Evolutionary conservation across 2,888 invertebrate species (phyloP), one percentile per base, ranked within the genome.

Genomic region (Chaetoderma sp.): DNA sequence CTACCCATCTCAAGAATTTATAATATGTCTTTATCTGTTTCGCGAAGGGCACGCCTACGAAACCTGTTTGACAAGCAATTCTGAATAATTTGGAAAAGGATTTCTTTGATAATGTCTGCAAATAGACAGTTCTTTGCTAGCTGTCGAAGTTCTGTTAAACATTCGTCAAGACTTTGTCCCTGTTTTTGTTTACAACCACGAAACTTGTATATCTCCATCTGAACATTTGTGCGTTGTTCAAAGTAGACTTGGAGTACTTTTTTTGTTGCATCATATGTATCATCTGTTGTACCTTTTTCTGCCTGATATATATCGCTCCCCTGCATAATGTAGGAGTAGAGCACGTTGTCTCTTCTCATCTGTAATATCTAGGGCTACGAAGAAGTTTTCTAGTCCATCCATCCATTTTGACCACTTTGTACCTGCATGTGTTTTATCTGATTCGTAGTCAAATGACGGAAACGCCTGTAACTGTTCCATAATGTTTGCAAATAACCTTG

Each of bases 141-240:
- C 33, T 52, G 68, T 44, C 74, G 27, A 6, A 72, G 47, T 65
- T 74, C 72, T 4, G 67, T 72, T 0, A 70, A 62, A 58, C 39
- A 72, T 57, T 74, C 72, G 58, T 73, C 68, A 21, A 72, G 60
- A 10, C 67, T 39, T 42, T 70, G 72, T 0, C 44, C 55, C 4
- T 64, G 59, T 30, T 36, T 54, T 45, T 73, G 71, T 67, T 70
- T 73, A 47, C 54, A 59, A 4, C 18, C 47, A 25, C 71, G 30
- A 39, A 70, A 73, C 44, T 58, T 60, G 57, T 70, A 70, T 3
- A 73, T 61, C 47, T 71, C 68, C 54, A 73, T 67, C 47, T 72
- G 69, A 8, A 4, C 39, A n/a, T 47, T 21, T 4, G 18, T 8
- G 4, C 21, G 21, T 2, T 16, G 4, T 47, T 47, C n/a, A 47